A percentile compares a stretch with the other conserved stretches of the same genome.
phyloP scores from a whole-genome alignment of 2,113 vertebrate species.

The Toxotes jaculatrix region DNA sequence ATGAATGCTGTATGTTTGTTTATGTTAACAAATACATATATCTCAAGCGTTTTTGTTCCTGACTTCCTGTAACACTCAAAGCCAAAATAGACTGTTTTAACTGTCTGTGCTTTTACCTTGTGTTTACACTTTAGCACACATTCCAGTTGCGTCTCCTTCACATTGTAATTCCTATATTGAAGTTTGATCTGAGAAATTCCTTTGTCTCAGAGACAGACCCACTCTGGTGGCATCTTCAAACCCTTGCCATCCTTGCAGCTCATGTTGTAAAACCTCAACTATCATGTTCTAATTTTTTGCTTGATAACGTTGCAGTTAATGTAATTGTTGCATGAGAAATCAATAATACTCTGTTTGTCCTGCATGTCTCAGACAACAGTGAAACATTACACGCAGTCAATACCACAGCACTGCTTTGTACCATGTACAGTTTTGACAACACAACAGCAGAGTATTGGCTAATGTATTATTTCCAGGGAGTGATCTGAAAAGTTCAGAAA shows the following conservation, averaged over 20 bases:
- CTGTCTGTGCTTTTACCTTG: neutral
- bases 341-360: conserved; percentile 1
- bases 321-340: neutral
- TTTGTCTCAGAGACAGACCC: neutral
- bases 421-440: neutral
- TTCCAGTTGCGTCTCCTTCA: neutral
- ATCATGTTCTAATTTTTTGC: neutral
- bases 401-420: neutral
- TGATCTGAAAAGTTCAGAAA: neutral
- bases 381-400: neutral
- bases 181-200: neutral
- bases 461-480: neutral
- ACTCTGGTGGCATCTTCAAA: neutral
- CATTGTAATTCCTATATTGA: neutral
- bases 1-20: neutral
- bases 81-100: neutral
- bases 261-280: neutral
- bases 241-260: neutral
- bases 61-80: neutral
- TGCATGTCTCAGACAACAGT: neutral
- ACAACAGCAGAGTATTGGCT: conserved; percentile 8
- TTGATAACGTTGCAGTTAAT: neutral
- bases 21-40: neutral
- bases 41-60: too few species aligned
- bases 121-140: neutral